Percentiles rank a stretch among this genome's conserved stretches.
phyloP scores from a whole-genome alignment of 2,888 invertebrate species.

The Protodeltote pygarga region DNA sequence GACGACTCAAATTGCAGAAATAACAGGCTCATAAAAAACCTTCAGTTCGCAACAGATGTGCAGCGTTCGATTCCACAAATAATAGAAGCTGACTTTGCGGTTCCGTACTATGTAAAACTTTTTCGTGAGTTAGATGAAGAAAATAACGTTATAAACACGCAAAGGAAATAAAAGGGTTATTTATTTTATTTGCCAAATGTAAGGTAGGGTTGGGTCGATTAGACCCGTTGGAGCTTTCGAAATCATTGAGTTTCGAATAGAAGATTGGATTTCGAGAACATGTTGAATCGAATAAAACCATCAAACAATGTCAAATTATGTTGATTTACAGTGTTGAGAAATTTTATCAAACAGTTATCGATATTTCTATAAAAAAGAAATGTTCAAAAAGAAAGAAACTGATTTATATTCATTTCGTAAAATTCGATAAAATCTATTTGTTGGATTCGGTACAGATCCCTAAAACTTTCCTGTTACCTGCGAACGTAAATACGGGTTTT shows the following conservation, averaged over 20 bases:
- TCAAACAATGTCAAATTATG: conserved; percentile 7
- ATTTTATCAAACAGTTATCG: conserved; percentile 1
- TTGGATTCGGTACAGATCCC: conserved; percentile 30
- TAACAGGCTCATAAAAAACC: conserved; percentile 77
- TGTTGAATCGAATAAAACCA: conserved; percentile 5
- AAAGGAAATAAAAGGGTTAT: no score
- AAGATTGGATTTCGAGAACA: no score
- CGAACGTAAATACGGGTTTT: conserved; percentile 74
- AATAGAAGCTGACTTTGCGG: conserved; percentile 18
- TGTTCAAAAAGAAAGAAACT: no score
- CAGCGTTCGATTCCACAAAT: conserved; percentile 61
- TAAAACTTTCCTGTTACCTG: conserved; percentile 76
- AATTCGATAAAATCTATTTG: conserved; percentile 49
- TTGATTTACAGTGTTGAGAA: conserved; percentile 6
- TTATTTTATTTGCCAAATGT: no score
- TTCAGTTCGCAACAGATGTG: conserved; percentile 73
- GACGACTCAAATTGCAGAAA: conserved; percentile 73
- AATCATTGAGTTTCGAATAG: background rate
- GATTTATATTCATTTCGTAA: no score
- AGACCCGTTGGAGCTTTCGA: background rate
- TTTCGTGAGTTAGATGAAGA: no score
- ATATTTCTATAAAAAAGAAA: background rate
- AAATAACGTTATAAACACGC: no score
- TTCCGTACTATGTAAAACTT: conserved; percentile 8
- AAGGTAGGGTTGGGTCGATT: no score